These are phyloP conservation scores for Struthio camelus DNA, from an alignment of 2,113 vertebrate species.

Conservation along the genomic window DNA sequence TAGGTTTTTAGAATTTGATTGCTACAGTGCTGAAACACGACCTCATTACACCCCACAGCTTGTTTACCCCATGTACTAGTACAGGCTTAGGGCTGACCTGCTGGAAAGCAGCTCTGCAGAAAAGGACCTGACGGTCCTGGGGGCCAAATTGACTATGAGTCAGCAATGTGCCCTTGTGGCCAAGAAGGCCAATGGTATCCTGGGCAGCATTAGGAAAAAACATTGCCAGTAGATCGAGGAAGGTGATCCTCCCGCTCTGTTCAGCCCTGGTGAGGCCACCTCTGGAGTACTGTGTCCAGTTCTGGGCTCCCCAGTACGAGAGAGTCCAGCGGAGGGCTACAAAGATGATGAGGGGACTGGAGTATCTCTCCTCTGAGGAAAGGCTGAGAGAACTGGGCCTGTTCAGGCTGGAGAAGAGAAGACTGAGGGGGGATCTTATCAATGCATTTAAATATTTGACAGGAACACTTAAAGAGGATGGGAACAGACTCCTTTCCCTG, in stretches of 20 bases:
- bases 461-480: no score
- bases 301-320: not conserved
- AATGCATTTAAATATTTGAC: no score
- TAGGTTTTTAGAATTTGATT: not conserved
- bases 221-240: not conserved
- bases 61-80: not conserved
- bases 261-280: no score
- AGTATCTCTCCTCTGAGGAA: not conserved
- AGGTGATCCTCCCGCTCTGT: not conserved
- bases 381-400: not conserved
- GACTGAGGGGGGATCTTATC: no score
- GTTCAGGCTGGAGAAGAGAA: not conserved
- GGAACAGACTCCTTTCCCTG: no score
- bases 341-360: not conserved
- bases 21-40: not conserved
- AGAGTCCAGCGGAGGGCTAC: not conserved
- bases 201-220: not conserved
- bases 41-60: not conserved
- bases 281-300: not conserved
- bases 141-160: not conserved
- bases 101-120: not conserved
- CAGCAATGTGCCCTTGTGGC: not conserved
- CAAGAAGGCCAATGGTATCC: no score
- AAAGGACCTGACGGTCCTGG: not conserved
- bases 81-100: not conserved